Evolutionary conservation across 2,888 invertebrate genomes (phyloP).

Genomic region (Leptinotarsa peninsularis): DNA sequence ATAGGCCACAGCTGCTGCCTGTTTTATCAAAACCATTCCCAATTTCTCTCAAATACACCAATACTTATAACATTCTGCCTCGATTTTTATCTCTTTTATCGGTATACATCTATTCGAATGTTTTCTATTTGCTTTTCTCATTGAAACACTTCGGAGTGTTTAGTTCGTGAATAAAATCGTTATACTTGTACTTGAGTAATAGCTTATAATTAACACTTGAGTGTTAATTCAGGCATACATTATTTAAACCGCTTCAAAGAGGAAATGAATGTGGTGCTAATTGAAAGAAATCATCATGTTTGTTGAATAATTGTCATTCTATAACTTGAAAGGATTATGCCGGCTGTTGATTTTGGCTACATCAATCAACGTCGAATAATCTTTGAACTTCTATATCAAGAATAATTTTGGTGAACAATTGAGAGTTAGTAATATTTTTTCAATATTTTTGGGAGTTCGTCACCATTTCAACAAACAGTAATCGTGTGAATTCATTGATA

Average conservation of each 20-base stretch:
- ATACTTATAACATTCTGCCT: not conserved
- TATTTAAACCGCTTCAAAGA: conserved; percentile 31
- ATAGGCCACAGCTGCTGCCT: no score
- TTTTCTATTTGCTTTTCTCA: conserved; percentile 4
- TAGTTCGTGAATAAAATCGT: conserved; percentile 27
- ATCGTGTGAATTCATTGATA: no score
- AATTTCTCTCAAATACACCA: no score
- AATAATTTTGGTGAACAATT: no score
- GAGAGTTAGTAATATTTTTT: no score
- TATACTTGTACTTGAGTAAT: conserved; percentile 30
- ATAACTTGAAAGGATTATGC: not conserved
- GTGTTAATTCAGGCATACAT: conserved; percentile 32
- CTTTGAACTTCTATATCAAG: no score
- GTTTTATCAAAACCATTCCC: no score
- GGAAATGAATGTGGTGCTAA: conserved; percentile 35
- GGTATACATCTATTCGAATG: not conserved
- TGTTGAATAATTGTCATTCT: conserved; percentile 23
- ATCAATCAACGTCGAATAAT: not conserved
- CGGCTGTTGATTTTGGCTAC: not conserved
- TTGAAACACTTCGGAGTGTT: not conserved
- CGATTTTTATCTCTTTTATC: not conserved
- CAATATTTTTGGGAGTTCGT: no score
- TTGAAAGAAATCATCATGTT: conserved; percentile 37
- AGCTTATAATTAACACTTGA: conserved; percentile 33
- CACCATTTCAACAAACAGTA: no score